Base-by-base conservation (phyloP, 2,797 vertebrate species). In the Oreochromis grahami region DNA sequence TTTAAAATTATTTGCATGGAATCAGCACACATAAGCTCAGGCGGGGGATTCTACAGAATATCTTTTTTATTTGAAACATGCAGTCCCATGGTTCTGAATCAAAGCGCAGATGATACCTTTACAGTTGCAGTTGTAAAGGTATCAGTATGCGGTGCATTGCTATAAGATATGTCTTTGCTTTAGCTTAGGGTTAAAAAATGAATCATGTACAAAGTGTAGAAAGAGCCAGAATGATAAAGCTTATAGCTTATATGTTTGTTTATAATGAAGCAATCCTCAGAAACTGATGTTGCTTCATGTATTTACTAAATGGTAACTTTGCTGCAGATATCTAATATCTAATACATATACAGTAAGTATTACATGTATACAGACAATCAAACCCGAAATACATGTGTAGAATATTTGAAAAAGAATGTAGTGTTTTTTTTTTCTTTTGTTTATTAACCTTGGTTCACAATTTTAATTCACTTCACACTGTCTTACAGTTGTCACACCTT, bases 401-500 rank as follows among this genome's bases (percentile, higher is more conserved):
- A 81, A 48, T 53, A 43, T n/a, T 34, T 6, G 78, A 21, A 15
- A 55, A 63, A 63, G 4, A 63, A 38, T 21, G 34, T 63, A 38
- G 60, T 8, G 38, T 2, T 63, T 11, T 60, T n/a, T 34, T 19
- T 58, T 26, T 41, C n/a, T 90, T 78, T 82, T 74, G 48, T 76
- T 80, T 84, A 68, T 77, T 48, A 68, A 87, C 88, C 80, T 87
- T 89, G 86, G 81, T 78, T 90, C 77, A 45, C 24, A 77, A 77
- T 84, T 82, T 72, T 82, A 72, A 78, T 89, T 91, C 78, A 45
- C 70, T 65, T 84, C 72, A 78, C 77, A 58, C 77, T 82, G 80
- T 84, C 58, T 84, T 76, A 87, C 87, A 91, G 87, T 89, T 93
- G 88, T 93, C 91, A 88, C 83, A 85, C 45, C 56, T 80, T 88